Conservation (phyloP, 2,888 invertebrate genomes). For the Melieria crassipennis region DNA sequence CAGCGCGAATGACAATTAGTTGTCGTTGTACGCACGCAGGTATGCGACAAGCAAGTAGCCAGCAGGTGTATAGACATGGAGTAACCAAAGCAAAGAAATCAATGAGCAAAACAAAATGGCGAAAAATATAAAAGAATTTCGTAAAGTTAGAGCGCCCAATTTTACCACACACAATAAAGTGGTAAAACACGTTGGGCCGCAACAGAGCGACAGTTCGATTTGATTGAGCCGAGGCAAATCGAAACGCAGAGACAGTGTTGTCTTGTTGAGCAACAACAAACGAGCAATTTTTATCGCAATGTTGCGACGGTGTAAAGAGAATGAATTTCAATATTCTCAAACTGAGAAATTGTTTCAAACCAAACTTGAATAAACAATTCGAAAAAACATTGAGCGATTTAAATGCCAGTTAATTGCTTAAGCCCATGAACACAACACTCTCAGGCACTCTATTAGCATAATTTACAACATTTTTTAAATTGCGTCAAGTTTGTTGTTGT, state of each 20-base stretch:
- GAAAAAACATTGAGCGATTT: background rate
- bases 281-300: no score
- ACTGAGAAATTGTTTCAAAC: background rate
- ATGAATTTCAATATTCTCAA: no score
- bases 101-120: slow-evolving; percentile 50
- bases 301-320: no score
- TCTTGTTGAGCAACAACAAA: no score
- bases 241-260: no score
- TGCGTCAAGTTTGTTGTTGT: slow-evolving; percentile 14
- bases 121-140: slow-evolving; percentile 48
- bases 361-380: background rate
- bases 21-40: background rate
- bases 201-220: no score
- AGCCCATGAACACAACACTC: background rate
- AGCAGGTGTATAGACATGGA: background rate
- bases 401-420: background rate
- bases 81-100: slow-evolving; percentile 41
- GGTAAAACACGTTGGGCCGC: no score
- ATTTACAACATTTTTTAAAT: slow-evolving; percentile 23
- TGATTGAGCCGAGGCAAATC: no score
- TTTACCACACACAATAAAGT: no score
- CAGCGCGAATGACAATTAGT: background rate
- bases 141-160: slow-evolving; percentile 35
- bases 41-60: background rate
- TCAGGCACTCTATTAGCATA: slow-evolving; percentile 20